Percentiles rank a stretch among this genome's conserved stretches.
These are phyloP conservation scores for Meandrina meandrites DNA, from an alignment of 92 coral and sea anemone genomes.

Conservation along the genomic window DNA sequence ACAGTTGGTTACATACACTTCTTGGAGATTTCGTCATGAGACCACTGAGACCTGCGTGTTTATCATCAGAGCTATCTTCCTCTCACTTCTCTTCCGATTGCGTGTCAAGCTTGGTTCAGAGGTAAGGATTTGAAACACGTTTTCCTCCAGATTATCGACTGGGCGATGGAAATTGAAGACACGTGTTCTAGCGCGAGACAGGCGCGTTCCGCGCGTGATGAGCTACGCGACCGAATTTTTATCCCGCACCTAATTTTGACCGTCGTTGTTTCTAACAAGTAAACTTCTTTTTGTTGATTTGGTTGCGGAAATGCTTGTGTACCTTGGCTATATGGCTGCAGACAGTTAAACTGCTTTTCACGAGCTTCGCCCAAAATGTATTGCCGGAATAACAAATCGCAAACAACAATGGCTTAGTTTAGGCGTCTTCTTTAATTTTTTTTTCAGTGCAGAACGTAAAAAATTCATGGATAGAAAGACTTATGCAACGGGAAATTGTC, in stretches of 20 bases:
- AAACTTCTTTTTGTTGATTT: too few species aligned
- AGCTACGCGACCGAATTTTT: neutral
- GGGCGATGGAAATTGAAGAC: neutral
- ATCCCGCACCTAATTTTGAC: neutral
- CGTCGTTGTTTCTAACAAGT: neutral
- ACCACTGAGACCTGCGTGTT: constrained; percentile 88
- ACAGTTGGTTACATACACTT: constrained; percentile 93
- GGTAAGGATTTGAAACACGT: constrained; percentile 58
- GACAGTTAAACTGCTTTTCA: neutral
- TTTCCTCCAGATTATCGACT: neutral
- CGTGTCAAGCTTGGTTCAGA: constrained; percentile 87
- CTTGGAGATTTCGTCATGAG: constrained; percentile 93
- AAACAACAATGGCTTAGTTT: neutral
- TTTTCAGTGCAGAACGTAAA: too few species aligned
- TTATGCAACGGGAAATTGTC: neutral
- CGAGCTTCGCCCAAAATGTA: neutral
- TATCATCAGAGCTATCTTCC: constrained; percentile 88
- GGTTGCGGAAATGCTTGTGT: neutral
- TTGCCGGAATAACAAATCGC: neutral
- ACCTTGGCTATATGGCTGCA: neutral
- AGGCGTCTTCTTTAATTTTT: neutral
- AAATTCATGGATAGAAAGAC: neutral
- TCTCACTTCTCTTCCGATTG: constrained; percentile 92
- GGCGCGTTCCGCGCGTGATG: neutral
- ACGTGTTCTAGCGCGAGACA: neutral